Base-by-base conservation (phyloP, 2,888 invertebrate species). In the Erynnis tages region DNA sequence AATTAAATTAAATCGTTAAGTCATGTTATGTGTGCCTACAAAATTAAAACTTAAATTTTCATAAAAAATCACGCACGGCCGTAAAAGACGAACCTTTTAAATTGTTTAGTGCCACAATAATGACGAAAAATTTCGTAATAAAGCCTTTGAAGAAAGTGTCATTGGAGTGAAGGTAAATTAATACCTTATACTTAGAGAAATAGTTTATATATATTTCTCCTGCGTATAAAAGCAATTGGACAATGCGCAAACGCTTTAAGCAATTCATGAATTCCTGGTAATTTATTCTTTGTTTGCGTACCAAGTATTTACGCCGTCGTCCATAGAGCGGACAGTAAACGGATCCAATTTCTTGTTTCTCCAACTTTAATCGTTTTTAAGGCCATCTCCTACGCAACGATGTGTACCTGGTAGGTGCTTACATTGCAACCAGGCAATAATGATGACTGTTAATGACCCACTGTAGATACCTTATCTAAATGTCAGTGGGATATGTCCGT, bases 271-370 rank as follows among this genome's bases (percentile, higher is more conserved):
- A 43, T 13, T 47, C 30, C 27, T 27, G n/a, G 16, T 44, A 52
- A 55, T 57, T 48, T 57, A 57, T 52, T 57, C 40, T 52, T 55
- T 55, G 55, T 57, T 55, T 55, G 47, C 55, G 21, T 44, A 50
- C 34, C 21, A 35, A 37, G 35, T 50, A 50, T 50, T 50, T 50
- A 50, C 50, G 50, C 50, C 43, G 14, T 50, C 50, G 50, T 13
- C 19, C 35, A 21, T 37, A 43, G 17, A 43, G 25, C 41, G 19
- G 23, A 11, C 29, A 21, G 7, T 44, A 50, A 50, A 50, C 43
- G 50, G 29, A 50, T 44, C 27, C 50, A 44, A 50, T 50, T 50
- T 50, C 50, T 50, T 50, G 50, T 50, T 50, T 50, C 50, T 50
- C 35, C 50, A 29, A 37, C 11, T 49, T 41, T 50, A 50, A 50